Conservation (phyloP, 2,113 vertebrate genomes). For the Ovis canadensis region DNA sequence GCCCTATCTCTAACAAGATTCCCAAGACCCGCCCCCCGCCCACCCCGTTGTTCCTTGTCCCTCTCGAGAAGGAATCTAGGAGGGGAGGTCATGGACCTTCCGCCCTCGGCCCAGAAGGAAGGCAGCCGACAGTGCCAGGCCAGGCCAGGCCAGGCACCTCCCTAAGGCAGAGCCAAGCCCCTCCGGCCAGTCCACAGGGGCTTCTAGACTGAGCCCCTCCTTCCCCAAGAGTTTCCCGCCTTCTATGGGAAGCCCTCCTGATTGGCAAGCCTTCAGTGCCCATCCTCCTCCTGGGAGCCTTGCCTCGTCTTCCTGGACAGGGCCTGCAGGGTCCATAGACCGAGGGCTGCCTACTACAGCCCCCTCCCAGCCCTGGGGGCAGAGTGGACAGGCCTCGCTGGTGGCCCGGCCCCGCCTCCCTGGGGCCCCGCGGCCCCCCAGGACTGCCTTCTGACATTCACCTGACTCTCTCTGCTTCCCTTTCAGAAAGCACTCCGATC, state of each 20-base stretch:
- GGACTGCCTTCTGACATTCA: conserved; percentile 71
- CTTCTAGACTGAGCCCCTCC: neutral
- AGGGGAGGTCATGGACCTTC: neutral
- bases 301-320: neutral
- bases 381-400: conserved; percentile 52
- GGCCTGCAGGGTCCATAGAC: neutral
- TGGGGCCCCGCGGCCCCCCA: conserved; percentile 72
- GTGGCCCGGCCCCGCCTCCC: conserved; percentile 63
- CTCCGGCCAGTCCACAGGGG: neutral
- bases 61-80: neutral
- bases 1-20: conserved; percentile 38
- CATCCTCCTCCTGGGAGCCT: neutral
- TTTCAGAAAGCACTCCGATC: conserved; percentile 98
- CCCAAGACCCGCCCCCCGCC: neutral
- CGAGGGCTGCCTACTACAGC: neutral
- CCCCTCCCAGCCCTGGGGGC: neutral
- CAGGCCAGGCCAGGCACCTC: neutral
- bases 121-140: neutral
- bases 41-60: neutral
- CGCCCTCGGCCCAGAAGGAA: conserved; percentile 4
- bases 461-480: conserved; percentile 84
- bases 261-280: neutral
- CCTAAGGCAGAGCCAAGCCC: neutral
- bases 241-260: neutral
- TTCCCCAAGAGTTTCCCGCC: neutral